Base-by-base conservation (phyloP, 2,888 invertebrate genomes). In the Phasia obesa region DNA sequence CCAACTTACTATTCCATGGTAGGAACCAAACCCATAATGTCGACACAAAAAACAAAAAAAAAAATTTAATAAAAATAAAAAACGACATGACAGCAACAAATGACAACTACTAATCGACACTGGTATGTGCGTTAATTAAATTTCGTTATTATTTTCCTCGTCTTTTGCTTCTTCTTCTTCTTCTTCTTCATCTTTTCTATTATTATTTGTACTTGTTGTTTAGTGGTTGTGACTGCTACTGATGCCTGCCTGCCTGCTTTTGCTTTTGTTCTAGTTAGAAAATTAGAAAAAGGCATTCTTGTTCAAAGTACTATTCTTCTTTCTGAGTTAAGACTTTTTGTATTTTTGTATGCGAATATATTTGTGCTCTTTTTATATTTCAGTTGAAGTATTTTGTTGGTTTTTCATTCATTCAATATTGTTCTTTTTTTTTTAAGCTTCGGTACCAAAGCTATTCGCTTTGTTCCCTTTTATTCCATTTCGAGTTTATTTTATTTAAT, bases 121-220 rank as follows among this genome's bases (percentile, higher is more conserved):
- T 84, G 84, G 84, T 84, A 85, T 85, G 84, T 84, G 85, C 85
- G 84, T 84, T 85, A 85, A 85, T 85, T 85, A 85, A 85, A 84
- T 84, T 85, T 84, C 81, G 67, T 60, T 67, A 81, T 71, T 71
- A 75, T 79, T 70, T 71, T 65, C 11, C 19, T 59, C 11, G 31
- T 2, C 35, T 35, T 35, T 35, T 51, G n/a, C n/a, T n/a, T n/a
- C n/a, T n/a, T n/a, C n/a, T 21, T 59, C 38, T 42, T n/a, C 21
- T 31, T n/a, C 2, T 51, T 21, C 21, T 35, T 42, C 9, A 7
- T 1, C 15, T 27, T 13, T 64, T 38, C 13, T 38, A 38, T n/a
- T n/a, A 17, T n/a, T 25, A 27, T 44, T 73, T 53, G 31, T n/a
- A 27, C 21, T 64, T 38, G 19, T 75, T 74, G 62, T 64, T 44